phyloP scores from a whole-genome alignment of 2,113 vertebrate species.

The Colaptes auratus region DNA sequence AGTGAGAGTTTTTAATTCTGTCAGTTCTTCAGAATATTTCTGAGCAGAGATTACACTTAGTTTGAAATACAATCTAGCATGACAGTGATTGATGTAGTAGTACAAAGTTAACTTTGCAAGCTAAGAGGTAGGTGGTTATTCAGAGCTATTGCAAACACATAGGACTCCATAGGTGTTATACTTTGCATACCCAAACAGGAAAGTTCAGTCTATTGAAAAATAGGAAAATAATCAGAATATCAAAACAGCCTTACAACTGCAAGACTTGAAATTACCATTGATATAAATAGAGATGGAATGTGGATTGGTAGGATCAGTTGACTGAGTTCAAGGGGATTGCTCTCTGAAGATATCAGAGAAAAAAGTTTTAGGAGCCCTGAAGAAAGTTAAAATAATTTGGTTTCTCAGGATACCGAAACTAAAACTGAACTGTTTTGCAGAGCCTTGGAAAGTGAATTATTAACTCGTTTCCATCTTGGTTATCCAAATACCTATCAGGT shows the following conservation, averaged over 20 bases:
- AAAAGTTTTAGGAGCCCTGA: not conserved
- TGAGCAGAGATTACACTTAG: not conserved
- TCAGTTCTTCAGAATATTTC: not conserved
- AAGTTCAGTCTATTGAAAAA: not conserved
- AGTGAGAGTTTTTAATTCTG: not conserved
- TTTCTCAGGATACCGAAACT: not conserved
- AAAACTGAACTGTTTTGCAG: not conserved
- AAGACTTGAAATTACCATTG: not conserved
- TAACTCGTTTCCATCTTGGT: not conserved
- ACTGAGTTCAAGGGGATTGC: not conserved
- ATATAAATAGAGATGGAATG: not conserved
- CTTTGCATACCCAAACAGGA: not conserved
- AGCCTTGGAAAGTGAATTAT: not conserved
- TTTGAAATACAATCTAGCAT: not conserved
- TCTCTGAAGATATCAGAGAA: not conserved
- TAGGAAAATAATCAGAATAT: not conserved
- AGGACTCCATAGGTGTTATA: not conserved
- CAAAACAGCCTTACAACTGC: not conserved
- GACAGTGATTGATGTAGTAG: not conserved
- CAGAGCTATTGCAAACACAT: rapidly evolving
- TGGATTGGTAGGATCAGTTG: not conserved
- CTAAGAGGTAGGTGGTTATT: not conserved
- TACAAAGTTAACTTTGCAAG: not conserved
- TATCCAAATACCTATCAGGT: not conserved
- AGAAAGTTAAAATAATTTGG: not conserved